A percentile compares a stretch with the other conserved stretches of the same genome.
phyloP scores from a whole-genome alignment of 2,888 invertebrate species.

The Himalopsyche kuldschensis region DNA sequence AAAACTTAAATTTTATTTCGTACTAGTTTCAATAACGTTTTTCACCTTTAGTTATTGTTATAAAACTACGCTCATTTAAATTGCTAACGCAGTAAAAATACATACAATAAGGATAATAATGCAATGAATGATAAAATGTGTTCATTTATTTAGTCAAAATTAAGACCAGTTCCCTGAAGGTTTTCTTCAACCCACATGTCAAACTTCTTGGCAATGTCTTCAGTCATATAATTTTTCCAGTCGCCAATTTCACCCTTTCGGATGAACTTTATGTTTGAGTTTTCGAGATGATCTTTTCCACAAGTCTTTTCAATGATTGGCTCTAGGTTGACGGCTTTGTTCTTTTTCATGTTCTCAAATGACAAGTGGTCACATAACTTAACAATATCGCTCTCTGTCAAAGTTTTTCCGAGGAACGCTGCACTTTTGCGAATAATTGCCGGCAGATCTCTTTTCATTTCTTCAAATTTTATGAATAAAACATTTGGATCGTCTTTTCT shows the following conservation, averaged over 20 bases:
- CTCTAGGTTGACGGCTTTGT: constrained; percentile 77
- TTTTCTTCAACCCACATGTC: constrained; percentile 71
- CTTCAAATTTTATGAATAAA: constrained; percentile 79
- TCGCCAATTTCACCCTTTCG: constrained; percentile 80
- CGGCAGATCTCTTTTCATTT: constrained; percentile 74
- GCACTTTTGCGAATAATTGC: constrained; percentile 71
- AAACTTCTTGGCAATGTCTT: constrained; percentile 69
- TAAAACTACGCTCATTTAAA: no score
- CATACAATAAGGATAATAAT: no score
- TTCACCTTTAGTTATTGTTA: no score
- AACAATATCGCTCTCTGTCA: constrained; percentile 68
- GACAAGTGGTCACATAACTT: constrained; percentile 73
- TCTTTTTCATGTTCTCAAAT: constrained; percentile 80
- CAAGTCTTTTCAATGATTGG: constrained; percentile 61
- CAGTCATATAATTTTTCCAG: constrained; percentile 77
- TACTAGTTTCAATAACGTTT: no score
- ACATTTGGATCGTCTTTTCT: constrained; percentile 70
- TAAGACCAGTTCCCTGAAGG: constrained; percentile 63
- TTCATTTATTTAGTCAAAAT: constrained; percentile 53
- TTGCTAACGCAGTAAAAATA: no score
- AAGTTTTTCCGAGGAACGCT: constrained; percentile 66
- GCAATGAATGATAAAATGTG: no score
- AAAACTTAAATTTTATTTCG: no score
- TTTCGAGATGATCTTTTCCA: constrained; percentile 53
- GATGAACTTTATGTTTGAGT: constrained; percentile 65